A percentile compares a stretch with the other conserved stretches of the same genome.
phyloP scores from a whole-genome alignment of 2,888 invertebrate genomes.

The Melinaea marsaeus region DNA sequence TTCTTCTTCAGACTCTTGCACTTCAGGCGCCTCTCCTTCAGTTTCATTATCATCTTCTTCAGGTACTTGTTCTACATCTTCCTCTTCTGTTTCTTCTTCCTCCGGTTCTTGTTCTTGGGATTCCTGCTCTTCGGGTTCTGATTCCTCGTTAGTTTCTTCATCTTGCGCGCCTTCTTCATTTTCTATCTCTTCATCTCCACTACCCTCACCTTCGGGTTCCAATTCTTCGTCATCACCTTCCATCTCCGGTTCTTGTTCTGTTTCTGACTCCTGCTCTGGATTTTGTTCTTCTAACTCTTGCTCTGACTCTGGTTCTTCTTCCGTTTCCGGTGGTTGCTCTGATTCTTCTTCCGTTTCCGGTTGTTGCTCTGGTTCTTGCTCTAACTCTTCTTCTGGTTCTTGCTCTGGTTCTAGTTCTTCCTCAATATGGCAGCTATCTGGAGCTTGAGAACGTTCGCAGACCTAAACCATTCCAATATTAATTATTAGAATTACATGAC shows the following conservation, averaged over 20 bases:
- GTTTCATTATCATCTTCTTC: conserved; percentile 15
- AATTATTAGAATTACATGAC: not conserved
- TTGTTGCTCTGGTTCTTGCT: conserved; percentile 57
- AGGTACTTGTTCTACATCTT: conserved; percentile 12
- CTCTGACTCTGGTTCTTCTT: conserved; percentile 43
- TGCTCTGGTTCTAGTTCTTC: conserved; percentile 49
- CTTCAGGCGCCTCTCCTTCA: conserved; percentile 6
- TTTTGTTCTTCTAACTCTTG: conserved; percentile 37
- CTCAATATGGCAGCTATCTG: conserved; percentile 52
- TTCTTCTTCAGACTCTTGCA: not conserved
- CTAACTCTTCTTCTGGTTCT: conserved; percentile 44
- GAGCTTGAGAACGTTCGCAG: conserved; percentile 57
- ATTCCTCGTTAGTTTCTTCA: conserved; percentile 19
- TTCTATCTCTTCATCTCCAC: conserved; percentile 9
- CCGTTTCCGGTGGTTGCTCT: conserved; percentile 45
- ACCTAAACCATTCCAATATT: conserved; percentile 42
- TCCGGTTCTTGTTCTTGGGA: conserved; percentile 29
- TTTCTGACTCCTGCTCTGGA: conserved; percentile 50
- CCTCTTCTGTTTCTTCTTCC: conserved; percentile 22
- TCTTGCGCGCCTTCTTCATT: conserved; percentile 16
- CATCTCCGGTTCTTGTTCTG: conserved; percentile 38
- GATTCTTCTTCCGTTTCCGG: conserved; percentile 58
- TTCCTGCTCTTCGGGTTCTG: conserved; percentile 20
- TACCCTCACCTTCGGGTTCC: conserved; percentile 26
- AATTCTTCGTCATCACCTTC: conserved; percentile 42